Evolutionary conservation across 1,140 invertebrate species (phyloP).

Genomic region (Drosophila paulistorum): DNA sequence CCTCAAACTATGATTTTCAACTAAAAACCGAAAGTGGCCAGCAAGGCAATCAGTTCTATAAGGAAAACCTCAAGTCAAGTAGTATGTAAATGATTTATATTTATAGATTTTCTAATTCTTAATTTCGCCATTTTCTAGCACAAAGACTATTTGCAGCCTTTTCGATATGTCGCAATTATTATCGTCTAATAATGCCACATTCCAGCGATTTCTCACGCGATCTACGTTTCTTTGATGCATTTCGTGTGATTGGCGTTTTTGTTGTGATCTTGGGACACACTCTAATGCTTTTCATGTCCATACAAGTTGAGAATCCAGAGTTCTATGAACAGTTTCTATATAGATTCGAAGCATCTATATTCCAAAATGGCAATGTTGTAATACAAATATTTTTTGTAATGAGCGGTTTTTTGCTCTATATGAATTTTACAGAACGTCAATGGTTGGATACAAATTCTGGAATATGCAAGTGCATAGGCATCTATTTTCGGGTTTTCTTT

Average conservation of each 20-base stretch:
- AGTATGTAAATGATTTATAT: conserved; percentile 31
- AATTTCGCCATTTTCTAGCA: conserved; percentile 6
- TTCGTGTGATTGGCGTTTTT: conserved; percentile 61
- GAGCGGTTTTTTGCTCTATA: conserved; percentile 84
- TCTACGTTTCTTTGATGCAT: conserved; percentile 67
- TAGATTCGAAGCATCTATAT: conserved; percentile 59
- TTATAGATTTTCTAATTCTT: too few relatives aligned
- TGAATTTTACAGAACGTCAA: conserved; percentile 82
- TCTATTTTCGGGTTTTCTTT: conserved; percentile 75
- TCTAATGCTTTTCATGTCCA: conserved; percentile 58
- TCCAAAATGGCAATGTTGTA: conserved; percentile 84
- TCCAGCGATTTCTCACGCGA: conserved; percentile 43
- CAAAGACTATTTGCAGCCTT: conserved; percentile 56
- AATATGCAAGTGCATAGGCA: conserved; percentile 32
- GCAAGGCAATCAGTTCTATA: conserved; percentile 51
- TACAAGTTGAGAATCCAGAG: conserved; percentile 67
- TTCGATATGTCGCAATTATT: conserved; percentile 76
- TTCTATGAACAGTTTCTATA: conserved; percentile 67
- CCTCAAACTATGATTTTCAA: conserved; percentile 52
- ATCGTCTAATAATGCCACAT: conserved; percentile 51
- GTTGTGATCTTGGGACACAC: conserved; percentile 67
- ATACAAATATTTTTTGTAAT: conserved; percentile 85
- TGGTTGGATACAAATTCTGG: conserved; percentile 36
- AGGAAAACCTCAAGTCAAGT: conserved; percentile 9
- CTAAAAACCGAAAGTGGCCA: conserved; percentile 29